These are phyloP conservation scores for Hozukius guyotensis DNA, from an alignment of 2,797 vertebrate genomes.

Conservation along the genomic window DNA sequence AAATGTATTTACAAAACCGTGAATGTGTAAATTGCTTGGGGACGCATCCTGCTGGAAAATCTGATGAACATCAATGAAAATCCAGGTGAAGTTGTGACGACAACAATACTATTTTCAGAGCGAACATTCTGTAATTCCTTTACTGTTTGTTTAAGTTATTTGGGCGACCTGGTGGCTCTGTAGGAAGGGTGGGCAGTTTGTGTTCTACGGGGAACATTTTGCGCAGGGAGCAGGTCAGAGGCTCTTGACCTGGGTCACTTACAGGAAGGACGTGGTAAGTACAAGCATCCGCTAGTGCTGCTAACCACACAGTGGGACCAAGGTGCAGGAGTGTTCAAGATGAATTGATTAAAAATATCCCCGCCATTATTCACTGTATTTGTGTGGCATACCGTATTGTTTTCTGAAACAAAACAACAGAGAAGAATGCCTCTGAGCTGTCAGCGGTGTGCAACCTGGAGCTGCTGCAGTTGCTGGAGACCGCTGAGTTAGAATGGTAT, in stretches of 20 bases:
- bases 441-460: background rate
- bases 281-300: slow-evolving; percentile 71
- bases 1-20: background rate
- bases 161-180: slow-evolving; percentile 37
- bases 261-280: slow-evolving; percentile 82
- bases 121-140: background rate
- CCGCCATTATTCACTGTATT: background rate
- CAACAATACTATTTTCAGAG: background rate
- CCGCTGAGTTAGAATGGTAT: background rate
- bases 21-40: background rate
- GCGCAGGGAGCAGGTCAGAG: slow-evolving; percentile 64
- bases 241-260: slow-evolving; percentile 75
- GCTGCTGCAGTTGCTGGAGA: background rate
- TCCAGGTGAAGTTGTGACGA: background rate
- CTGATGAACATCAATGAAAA: background rate
- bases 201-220: slow-evolving; percentile 57
- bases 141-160: slow-evolving; percentile 39
- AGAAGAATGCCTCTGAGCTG: background rate
- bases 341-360: background rate
- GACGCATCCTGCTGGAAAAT: background rate
- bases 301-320: slow-evolving; percentile 16
- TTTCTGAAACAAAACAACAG: background rate
- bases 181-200: slow-evolving; percentile 69
- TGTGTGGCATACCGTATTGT: background rate
- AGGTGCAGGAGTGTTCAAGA: slow-evolving; percentile 2